phyloP scores from a whole-genome alignment of 2,888 invertebrate species.

The Phlogophora meticulosa region DNA sequence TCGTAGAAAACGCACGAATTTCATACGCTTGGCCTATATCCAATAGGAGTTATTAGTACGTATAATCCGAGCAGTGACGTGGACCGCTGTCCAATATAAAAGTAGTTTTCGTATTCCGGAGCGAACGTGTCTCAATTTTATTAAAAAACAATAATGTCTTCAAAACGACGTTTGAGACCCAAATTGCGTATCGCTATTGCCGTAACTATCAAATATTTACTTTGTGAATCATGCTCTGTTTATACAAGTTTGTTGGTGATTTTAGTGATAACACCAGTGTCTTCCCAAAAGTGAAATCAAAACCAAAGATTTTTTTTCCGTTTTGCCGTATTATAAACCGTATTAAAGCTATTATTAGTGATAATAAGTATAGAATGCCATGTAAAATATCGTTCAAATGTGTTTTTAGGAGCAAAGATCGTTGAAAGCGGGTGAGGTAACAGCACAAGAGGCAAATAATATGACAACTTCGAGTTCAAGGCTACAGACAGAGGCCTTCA shows the following conservation, averaged over 20 bases:
- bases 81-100: constrained; percentile 85
- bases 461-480: constrained; percentile 96
- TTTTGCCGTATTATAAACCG: background rate
- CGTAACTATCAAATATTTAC: constrained; percentile 87
- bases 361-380: constrained; percentile 20
- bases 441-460: constrained; percentile 96
- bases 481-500: constrained; percentile 96
- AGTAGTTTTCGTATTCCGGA: constrained; percentile 81
- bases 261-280: constrained; percentile 78
- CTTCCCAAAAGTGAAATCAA: constrained; percentile 55
- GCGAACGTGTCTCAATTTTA: constrained; percentile 76
- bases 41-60: constrained; percentile 85
- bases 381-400: constrained; percentile 47
- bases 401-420: constrained; percentile 95
- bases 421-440: constrained; percentile 95
- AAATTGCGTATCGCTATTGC: constrained; percentile 87
- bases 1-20: constrained; percentile 83
- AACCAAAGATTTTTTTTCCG: constrained; percentile 5
- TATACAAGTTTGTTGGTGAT: constrained; percentile 73
- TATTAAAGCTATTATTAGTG: constrained; percentile 14
- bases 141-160: constrained; percentile 82
- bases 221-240: constrained; percentile 80
- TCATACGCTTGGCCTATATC: constrained; percentile 89
- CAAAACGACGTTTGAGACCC: constrained; percentile 85
- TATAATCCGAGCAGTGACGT: constrained; percentile 84